Percentiles rank a stretch among this genome's conserved stretches.
phyloP scores from a whole-genome alignment of 2,113 vertebrate genomes.

The Zapus hudsonius region DNA sequence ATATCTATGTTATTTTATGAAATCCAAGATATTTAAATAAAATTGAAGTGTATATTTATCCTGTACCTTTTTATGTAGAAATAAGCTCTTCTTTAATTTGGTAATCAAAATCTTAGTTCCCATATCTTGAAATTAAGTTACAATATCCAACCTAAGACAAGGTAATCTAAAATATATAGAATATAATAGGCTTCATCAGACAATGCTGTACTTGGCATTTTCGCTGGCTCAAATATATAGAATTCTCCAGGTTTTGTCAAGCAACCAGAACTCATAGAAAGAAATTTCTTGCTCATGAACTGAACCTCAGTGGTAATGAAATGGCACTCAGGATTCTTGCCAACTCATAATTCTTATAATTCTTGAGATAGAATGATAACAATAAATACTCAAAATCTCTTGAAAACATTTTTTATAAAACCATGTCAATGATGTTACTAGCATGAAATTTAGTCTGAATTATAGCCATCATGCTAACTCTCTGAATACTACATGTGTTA shows the following conservation, averaged over 20 bases:
- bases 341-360: too few species aligned
- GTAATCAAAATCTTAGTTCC: neutral
- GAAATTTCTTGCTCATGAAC: slow-evolving; percentile 52
- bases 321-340: slow-evolving; percentile 25
- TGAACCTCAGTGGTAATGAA: slow-evolving; percentile 48
- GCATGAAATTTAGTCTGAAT: neutral
- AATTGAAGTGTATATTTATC: neutral
- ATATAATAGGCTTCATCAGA: neutral
- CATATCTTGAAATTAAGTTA: slow-evolving; percentile 9
- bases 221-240: neutral
- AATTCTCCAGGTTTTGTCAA: slow-evolving; percentile 40
- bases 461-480: neutral
- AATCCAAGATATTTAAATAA: slow-evolving; percentile 37
- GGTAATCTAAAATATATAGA: neutral
- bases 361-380: too few species aligned
- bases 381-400: neutral
- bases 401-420: slow-evolving; percentile 11
- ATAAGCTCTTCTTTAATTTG: neutral
- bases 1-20: neutral
- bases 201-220: neutral
- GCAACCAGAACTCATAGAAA: slow-evolving; percentile 49
- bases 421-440: neutral
- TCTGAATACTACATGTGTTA: neutral
- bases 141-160: neutral
- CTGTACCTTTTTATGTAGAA: neutral